Evolutionary conservation across 2,888 invertebrate species (phyloP), one percentile per base, ranked within the genome.

Genomic region (Chrysolina oricalcia): DNA sequence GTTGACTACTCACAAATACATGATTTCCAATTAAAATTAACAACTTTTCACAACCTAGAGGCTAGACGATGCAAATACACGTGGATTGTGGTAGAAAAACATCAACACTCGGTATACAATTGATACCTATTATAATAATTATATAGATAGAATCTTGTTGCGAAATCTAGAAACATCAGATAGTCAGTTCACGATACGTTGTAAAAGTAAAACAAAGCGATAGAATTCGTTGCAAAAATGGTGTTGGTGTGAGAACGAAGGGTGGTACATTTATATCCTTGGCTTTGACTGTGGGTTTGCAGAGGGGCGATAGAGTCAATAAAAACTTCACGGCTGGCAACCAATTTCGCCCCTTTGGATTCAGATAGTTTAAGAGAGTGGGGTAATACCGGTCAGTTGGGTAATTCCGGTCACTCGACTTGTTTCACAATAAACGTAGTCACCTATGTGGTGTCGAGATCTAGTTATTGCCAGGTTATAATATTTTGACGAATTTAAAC

Each of bases 71-170:
- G 46, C 46, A 23, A 35, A 2, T 59, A 27, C n/a, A 27, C 13
- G 59, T 59, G 35, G 27, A 35, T 59, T 35, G 23, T 59, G 59
- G 35, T 59, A 59, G 59, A 59, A 59, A 59, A 59, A 59, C 59
- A 59, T 59, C 59, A 59, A 59, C 59, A 59, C 59, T 59, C 59
- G 35, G 59, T 59, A 59, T 59, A 59, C 59, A 59, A 15, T 59
- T n/a, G 59, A 59, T 59, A 59, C 59, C 59, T 59, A 19, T 53
- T 53, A 59, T 59, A 59, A 27, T 59, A 59, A 15, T 59, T 11
- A 59, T 59, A 59, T 53, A 53, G 19, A 53, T 53, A 53, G 21
- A 21, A 53, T 53, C 21, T 53, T 53, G 11, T 53, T 53, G 59
- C 15, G 35, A 59, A 59, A 59, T 59, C 27, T 59, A 35, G 27